phyloP scores from a whole-genome alignment of 2,113 vertebrate species.

The Pangasianodon hypophthalmus region DNA sequence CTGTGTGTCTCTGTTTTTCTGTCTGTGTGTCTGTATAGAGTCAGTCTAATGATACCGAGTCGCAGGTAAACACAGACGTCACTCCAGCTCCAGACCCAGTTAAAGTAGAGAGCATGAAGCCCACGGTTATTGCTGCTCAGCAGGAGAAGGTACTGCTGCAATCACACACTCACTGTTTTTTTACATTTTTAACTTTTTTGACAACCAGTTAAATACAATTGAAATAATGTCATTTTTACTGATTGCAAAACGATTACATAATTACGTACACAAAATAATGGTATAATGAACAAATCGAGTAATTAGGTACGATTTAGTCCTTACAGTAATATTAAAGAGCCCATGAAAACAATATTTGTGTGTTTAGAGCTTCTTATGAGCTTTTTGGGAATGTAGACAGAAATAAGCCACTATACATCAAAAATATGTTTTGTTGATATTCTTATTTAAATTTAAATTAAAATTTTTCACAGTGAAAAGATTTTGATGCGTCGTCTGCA shows the following conservation, averaged over 20 bases:
- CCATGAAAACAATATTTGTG: background rate
- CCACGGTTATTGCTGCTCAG: slow-evolving; percentile 42
- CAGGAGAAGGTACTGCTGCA: slow-evolving; percentile 68
- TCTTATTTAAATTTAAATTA: too few species aligned
- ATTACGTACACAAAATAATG: background rate
- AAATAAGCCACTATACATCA: background rate
- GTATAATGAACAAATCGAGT: background rate
- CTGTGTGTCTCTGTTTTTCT: background rate
- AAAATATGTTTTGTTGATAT: background rate
- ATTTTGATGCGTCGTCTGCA: background rate
- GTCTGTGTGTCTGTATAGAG: slow-evolving; percentile 52
- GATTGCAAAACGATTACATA: background rate
- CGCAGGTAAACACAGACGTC: slow-evolving; percentile 42
- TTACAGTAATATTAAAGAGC: background rate
- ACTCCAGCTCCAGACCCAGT: slow-evolving; percentile 41
- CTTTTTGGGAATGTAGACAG: background rate
- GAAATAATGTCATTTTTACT: background rate
- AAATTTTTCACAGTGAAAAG: background rate
- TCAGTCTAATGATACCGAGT: slow-evolving; percentile 62
- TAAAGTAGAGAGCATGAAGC: slow-evolving; percentile 51
- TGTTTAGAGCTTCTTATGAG: background rate
- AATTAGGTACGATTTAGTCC: background rate
- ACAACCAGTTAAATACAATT: background rate
- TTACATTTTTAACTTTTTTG: background rate
- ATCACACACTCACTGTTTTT: background rate